Percentiles rank a stretch among this genome's conserved stretches.
phyloP scores from a whole-genome alignment of 2,797 vertebrate species.

The Monodelphis domestica region DNA sequence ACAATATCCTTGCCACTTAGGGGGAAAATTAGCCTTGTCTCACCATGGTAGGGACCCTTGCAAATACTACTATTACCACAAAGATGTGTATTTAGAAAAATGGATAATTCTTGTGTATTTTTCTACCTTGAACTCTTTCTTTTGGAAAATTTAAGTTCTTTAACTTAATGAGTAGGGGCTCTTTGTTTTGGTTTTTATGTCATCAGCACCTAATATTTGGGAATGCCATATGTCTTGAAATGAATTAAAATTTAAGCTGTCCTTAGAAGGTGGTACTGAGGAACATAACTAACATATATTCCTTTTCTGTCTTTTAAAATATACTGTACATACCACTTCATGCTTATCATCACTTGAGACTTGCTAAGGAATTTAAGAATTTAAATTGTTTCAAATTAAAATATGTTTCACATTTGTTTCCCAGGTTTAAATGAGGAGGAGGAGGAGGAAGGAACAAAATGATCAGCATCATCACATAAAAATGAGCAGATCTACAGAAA shows the following conservation, averaged over 20 bases:
- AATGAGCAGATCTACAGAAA: neutral
- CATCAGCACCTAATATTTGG: neutral
- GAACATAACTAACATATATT: neutral
- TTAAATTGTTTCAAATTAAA: neutral
- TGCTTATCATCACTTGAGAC: neutral
- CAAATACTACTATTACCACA: neutral
- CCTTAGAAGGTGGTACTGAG: neutral
- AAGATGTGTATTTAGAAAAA: neutral
- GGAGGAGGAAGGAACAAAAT: neutral
- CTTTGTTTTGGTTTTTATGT: neutral
- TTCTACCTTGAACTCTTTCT: neutral
- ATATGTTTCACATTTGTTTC: neutral
- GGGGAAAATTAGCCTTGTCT: neutral
- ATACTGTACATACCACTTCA: neutral
- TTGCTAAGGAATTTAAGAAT: neutral
- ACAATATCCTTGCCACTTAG: neutral
- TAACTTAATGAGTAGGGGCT: neutral
- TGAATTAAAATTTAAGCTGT: neutral
- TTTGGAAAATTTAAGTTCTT: neutral
- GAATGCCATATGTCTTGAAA: neutral
- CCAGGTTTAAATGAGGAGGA: neutral
- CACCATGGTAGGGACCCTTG: neutral
- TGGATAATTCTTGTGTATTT: neutral
- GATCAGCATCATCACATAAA: neutral
- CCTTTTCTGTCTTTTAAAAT: neutral